Evolutionary conservation across 2,888 invertebrate species (phyloP).

Genomic region (Cylindroiulus punctatus): DNA sequence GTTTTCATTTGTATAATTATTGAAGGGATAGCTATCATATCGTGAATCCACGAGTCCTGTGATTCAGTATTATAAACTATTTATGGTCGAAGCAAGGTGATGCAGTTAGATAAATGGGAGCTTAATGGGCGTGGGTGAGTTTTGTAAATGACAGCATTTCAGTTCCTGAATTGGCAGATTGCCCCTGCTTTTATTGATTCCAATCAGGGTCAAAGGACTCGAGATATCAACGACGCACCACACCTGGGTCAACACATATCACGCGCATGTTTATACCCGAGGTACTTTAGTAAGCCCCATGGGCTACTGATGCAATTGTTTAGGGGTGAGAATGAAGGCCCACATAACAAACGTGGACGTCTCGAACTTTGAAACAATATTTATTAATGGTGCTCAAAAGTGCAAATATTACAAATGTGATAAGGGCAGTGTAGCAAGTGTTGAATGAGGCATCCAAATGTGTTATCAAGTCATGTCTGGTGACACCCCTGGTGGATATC

Average conservation of each 20-base stretch:
- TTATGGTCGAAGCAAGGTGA: not conserved
- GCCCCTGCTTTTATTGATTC: not conserved
- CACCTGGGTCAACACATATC: conserved; percentile 11
- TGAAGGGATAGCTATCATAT: not conserved
- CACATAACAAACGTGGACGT: not conserved
- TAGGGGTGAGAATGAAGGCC: not conserved
- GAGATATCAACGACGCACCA: not conserved
- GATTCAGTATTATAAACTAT: not conserved
- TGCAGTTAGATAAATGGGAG: not conserved
- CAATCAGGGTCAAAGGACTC: not conserved
- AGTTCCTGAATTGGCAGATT: conserved; percentile 18
- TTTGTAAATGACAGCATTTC: not conserved
- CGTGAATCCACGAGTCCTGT: not conserved
- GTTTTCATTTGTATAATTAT: conserved; percentile 39
- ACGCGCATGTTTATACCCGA: not conserved
- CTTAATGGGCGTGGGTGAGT: not conserved
- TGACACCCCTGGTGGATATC: too few relatives aligned
- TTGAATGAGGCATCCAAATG: too few relatives aligned
- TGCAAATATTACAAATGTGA: too few relatives aligned
- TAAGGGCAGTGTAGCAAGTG: too few relatives aligned
- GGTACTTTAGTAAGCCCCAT: conserved; percentile 16
- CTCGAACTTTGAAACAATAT: not conserved
- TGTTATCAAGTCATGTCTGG: too few relatives aligned
- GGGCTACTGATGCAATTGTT: conserved; percentile 12
- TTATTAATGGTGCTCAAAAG: too few relatives aligned